Evolutionary conservation across 2,888 invertebrate genomes (phyloP).

Genomic region (Drosophila mimetica): DNA sequence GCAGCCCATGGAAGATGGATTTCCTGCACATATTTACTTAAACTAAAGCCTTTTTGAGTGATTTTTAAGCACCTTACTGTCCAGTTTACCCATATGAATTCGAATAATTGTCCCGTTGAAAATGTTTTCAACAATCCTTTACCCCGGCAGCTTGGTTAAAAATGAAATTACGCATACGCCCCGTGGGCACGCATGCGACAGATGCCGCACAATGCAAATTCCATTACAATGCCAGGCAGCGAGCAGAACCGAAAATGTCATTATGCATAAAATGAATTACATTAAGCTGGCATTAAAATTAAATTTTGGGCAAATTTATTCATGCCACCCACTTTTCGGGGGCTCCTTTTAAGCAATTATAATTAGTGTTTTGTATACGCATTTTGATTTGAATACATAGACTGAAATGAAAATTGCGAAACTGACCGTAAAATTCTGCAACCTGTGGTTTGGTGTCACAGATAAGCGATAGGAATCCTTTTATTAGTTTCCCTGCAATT

Average conservation of each 20-base stretch:
- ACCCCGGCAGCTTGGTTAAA: conserved; percentile 9
- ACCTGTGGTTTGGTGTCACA: not conserved
- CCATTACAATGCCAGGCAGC: conserved; percentile 26
- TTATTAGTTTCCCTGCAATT: conserved; percentile 2
- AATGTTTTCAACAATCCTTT: conserved; percentile 2
- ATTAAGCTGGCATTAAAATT: conserved; percentile 50
- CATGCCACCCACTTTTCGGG: conserved; percentile 4
- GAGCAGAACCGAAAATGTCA: conserved; percentile 15
- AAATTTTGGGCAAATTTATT: conserved; percentile 31
- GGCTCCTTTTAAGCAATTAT: conserved; percentile 24
- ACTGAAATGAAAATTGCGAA: not conserved
- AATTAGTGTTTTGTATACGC: conserved; percentile 41
- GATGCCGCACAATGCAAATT: conserved; percentile 51
- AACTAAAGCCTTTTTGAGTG: conserved; percentile 1
- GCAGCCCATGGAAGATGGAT: conserved; percentile 9
- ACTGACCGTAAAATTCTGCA: conserved; percentile 4
- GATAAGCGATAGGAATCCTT: conserved; percentile 3
- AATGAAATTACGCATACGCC: conserved; percentile 48
- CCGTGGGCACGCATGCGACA: conserved; percentile 17
- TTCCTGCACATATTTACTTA: conserved; percentile 1
- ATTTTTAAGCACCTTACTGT: not conserved
- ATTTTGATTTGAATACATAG: conserved; percentile 15
- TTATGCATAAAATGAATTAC: conserved; percentile 44
- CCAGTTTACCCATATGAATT: not conserved
- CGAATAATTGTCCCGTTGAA: not conserved